These are phyloP conservation scores for Eulimnadia texana DNA, from an alignment of 1,140 invertebrate species.

Conservation along the genomic window DNA sequence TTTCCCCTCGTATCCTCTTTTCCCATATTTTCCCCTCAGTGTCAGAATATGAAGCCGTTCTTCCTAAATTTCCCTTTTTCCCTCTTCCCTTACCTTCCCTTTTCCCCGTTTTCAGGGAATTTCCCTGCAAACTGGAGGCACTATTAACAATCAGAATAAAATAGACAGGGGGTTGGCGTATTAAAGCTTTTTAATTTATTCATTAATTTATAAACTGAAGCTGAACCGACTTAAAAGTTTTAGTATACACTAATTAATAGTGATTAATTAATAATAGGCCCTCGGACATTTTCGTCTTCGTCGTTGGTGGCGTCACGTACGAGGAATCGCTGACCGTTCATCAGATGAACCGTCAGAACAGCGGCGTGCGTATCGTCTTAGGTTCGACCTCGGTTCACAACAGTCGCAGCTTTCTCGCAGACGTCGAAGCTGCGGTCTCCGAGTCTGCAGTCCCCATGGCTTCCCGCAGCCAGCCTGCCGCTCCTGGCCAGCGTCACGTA, in stretches of 20 bases:
- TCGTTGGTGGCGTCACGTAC: conserved; percentile 92
- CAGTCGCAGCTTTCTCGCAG: conserved; percentile 58
- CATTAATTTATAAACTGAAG: too few relatives aligned
- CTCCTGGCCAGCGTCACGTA: neutral
- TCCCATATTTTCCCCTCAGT: too few relatives aligned
- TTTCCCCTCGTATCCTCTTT: too few relatives aligned
- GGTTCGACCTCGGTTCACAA: conserved; percentile 89
- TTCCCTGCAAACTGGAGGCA: too few relatives aligned
- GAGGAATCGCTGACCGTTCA: conserved; percentile 84
- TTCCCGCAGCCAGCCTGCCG: neutral
- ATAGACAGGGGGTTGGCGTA: too few relatives aligned
- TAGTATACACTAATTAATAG: neutral
- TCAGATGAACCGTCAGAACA: conserved; percentile 57
- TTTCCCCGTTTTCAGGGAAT: too few relatives aligned
- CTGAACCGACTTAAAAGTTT: neutral
- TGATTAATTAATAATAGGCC: conserved; percentile 34
- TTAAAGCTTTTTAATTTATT: too few relatives aligned
- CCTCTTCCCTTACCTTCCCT: too few relatives aligned
- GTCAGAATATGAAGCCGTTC: too few relatives aligned
- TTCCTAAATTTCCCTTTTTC: too few relatives aligned
- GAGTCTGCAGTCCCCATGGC: neutral
- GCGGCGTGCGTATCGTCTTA: conserved; percentile 62
- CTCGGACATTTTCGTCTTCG: conserved; percentile 85
- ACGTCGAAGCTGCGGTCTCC: conserved; percentile 38
- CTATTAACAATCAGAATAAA: too few relatives aligned